Percentiles rank a stretch among this genome's conserved stretches.
phyloP scores from a whole-genome alignment of 2,888 invertebrate species.

The Polydrusus tereticollis region DNA sequence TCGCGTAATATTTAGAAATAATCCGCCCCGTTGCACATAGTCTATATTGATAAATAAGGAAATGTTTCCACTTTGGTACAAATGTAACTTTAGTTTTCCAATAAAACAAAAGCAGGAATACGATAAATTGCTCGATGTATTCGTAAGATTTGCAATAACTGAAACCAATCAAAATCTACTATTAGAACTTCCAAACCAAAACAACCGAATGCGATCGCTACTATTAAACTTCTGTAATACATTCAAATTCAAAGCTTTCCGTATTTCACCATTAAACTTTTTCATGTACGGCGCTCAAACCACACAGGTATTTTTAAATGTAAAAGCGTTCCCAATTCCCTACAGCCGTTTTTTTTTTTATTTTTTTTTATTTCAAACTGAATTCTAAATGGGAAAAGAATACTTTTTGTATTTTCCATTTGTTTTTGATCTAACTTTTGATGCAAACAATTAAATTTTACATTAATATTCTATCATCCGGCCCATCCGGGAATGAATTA shows the following conservation, averaged over 20 bases:
- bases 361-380: too few relatives aligned
- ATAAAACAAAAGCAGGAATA: too few relatives aligned
- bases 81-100: too few relatives aligned
- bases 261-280: not conserved
- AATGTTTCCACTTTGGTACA: too few relatives aligned
- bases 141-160: not conserved
- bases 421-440: not conserved
- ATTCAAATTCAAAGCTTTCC: constrained; percentile 1
- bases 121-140: too few relatives aligned
- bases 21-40: too few relatives aligned
- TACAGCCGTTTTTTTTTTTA: not conserved
- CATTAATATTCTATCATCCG: not conserved
- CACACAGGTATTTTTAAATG: not conserved
- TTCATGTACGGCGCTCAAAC: not conserved
- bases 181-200: not conserved
- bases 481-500: not conserved
- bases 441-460: not conserved
- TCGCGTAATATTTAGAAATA: too few relatives aligned
- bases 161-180: not conserved
- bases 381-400: not conserved
- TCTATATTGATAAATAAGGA: too few relatives aligned
- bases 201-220: not conserved
- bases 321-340: not conserved
- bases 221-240: not conserved
- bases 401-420: not conserved